Percentiles rank a stretch among this genome's conserved stretches.
Evolutionary conservation across 2,113 vertebrate species (phyloP).

Genomic region (Brachyhypopomus gauderio): DNA sequence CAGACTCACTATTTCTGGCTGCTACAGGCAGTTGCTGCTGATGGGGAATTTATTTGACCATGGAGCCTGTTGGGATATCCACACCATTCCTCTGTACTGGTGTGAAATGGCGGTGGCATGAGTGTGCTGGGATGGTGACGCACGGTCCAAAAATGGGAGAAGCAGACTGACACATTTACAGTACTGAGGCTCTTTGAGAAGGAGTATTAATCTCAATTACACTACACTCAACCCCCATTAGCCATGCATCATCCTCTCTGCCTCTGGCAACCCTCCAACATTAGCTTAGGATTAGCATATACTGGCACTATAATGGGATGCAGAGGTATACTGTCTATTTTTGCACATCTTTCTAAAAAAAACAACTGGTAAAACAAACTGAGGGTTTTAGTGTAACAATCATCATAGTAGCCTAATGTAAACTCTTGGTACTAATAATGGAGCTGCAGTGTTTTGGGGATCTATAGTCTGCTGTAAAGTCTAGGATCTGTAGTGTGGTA

Average conservation of each 20-base stretch:
- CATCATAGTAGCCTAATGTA: background rate
- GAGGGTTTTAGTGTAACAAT: background rate
- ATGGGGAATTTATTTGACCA: background rate
- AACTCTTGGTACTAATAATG: background rate
- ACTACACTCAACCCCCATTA: background rate
- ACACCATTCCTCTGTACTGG: background rate
- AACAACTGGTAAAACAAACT: background rate
- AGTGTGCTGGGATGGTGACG: background rate
- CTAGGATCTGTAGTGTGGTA: no score
- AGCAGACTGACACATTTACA: slow-evolving; percentile 1
- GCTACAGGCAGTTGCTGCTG: background rate
- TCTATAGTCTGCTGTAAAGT: background rate
- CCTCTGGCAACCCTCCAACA: background rate
- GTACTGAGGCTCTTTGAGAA: slow-evolving; percentile 2
- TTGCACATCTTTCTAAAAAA: no score
- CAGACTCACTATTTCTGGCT: background rate
- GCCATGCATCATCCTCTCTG: slow-evolving; percentile 6
- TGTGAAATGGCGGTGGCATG: background rate
- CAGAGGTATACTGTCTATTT: background rate
- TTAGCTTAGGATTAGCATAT: background rate
- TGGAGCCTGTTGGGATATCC: background rate
- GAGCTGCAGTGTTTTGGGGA: background rate
- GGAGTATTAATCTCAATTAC: slow-evolving; percentile 31
- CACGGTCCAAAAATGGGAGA: background rate
- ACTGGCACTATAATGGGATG: background rate